These are phyloP conservation scores for Garra rufa DNA, from an alignment of 2,113 vertebrate species.

Conservation along the genomic window DNA sequence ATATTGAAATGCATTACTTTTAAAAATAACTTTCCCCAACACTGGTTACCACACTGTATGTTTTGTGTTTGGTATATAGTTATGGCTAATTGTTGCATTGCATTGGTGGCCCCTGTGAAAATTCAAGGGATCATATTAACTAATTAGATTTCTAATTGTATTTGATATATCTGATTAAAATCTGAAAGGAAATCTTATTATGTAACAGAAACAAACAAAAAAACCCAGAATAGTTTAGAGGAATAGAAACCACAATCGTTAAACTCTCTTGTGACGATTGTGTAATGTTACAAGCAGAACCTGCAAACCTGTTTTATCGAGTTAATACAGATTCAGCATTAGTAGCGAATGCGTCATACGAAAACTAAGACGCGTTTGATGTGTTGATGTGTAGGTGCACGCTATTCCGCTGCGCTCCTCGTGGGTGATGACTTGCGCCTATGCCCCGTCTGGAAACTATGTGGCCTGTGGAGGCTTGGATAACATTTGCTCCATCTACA, in stretches of 20 bases:
- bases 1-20: too few species aligned
- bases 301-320: neutral
- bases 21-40: too few species aligned
- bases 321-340: neutral
- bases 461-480: conserved; percentile 98
- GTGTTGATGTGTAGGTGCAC: conserved; percentile 82
- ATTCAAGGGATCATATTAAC: too few species aligned
- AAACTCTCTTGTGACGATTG: neutral
- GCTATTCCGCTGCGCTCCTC: conserved; percentile 98
- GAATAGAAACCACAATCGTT: neutral
- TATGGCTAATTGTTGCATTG: too few species aligned
- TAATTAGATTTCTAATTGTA: too few species aligned
- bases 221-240: neutral
- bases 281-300: neutral
- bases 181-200: neutral
- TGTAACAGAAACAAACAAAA: neutral
- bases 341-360: neutral
- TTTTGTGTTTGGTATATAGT: too few species aligned
- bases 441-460: conserved; percentile 97
- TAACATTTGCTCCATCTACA: conserved; percentile 99
- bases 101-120: too few species aligned
- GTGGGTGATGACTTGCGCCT: conserved; percentile 99
- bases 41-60: too few species aligned
- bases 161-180: too few species aligned
- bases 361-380: neutral